Evolutionary conservation across 2,113 vertebrate genomes (phyloP).

Genomic region (Physeter macrocephalus): DNA sequence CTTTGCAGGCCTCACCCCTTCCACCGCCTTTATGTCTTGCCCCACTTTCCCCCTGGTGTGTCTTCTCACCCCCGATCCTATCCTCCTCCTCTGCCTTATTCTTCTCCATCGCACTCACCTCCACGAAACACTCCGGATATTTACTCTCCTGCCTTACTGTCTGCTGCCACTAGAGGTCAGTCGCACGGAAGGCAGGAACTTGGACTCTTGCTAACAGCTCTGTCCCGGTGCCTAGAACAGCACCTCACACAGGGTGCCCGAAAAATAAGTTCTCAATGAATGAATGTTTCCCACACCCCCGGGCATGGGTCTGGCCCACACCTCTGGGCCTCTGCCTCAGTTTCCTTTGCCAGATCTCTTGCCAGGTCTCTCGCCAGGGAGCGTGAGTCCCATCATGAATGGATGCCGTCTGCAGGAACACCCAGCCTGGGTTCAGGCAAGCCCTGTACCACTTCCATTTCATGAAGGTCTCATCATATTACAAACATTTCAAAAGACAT

Average conservation of each 20-base stretch:
- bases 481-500: neutral
- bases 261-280: neutral
- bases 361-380: neutral
- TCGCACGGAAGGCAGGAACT: neutral
- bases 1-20: neutral
- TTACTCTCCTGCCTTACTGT: neutral
- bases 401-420: no score
- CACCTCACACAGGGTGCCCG: neutral
- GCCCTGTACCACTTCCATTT: neutral
- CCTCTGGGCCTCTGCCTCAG: neutral
- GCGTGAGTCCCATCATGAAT: no score
- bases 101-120: neutral
- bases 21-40: neutral
- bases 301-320: no score
- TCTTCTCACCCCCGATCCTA: neutral
- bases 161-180: neutral
- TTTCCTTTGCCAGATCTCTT: neutral
- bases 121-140: neutral
- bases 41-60: neutral
- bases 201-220: neutral
- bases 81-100: neutral
- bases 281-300: neutral
- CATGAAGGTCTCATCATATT: neutral
- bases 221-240: neutral
- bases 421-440: neutral